Evolutionary conservation across 1,140 invertebrate species (phyloP), one percentile per base, ranked within the genome.

Genomic region (Drosophila equinoxialis): DNA sequence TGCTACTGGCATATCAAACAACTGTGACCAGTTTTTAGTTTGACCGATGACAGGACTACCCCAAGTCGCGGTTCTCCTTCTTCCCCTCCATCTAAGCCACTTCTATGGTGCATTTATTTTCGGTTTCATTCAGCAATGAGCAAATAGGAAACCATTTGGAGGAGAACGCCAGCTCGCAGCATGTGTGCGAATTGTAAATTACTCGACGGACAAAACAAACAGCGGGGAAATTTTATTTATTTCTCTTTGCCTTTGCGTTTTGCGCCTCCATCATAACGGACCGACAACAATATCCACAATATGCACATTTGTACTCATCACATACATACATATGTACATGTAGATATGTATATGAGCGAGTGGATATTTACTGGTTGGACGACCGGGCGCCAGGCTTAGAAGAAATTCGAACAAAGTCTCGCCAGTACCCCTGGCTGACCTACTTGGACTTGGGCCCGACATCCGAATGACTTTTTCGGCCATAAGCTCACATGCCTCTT

Each of bases 121-220:
- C 84, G 77, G 69, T 87, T 87, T 87, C 84, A 73, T 89, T 87
- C 60, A 59, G 54, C 74, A 77, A 77, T 70, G 59, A 77, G 69
- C 60, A 66, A 77, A 69, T 63, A 51, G 51, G 66, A 72, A 67
- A 76, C 72, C 64, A 72, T 69, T 68, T 61, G 67, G 26, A 37
- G 4, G 26, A 37, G 10, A 20, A 48, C 57, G 57, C 39, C 45
- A 74, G 55, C 14, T 77, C 84, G 68, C 84, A 87, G 84, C 84
- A 87, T 87, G 84, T 87, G 84, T 84, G 80, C 84, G 84, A 80
- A 83, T 87, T 89, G 77, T 80, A 89, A 87, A 84, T 89, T 89
- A 81, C 74, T 79, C 59, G 60, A 66, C 75, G 83, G 81, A 70
- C 80, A 89, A 77, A 89, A 80, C 74, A 89, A 83, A 89, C 84